Percentiles rank a stretch among this genome's conserved stretches.
These are phyloP conservation scores for Drosophila varians DNA, from an alignment of 1,140 invertebrate genomes.

Conservation along the genomic window DNA sequence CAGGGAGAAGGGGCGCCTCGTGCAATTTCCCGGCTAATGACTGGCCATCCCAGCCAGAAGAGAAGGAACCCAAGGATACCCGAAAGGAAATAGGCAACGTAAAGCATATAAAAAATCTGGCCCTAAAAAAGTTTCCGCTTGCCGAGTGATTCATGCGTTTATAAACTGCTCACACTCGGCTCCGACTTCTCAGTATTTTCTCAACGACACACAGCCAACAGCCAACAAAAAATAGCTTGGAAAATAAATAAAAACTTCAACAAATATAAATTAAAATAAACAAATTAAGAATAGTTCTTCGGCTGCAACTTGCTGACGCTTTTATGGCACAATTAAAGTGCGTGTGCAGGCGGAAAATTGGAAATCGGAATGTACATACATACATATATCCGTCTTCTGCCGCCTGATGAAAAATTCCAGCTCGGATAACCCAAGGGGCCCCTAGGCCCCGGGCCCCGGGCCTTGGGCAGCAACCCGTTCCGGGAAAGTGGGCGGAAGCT, in stretches of 20 bases:
- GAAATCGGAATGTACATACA: constrained; percentile 54
- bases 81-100: background rate
- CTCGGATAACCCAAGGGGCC: background rate
- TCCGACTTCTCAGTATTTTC: constrained; percentile 12
- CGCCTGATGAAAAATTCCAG: constrained; percentile 54
- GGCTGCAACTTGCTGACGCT: constrained; percentile 55
- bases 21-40: constrained; percentile 56
- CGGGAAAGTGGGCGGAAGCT: constrained; percentile 21
- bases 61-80: constrained; percentile 2
- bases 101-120: constrained; percentile 8
- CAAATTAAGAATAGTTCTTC: constrained; percentile 64
- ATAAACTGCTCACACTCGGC: constrained; percentile 36
- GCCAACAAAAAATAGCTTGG: constrained; percentile 14
- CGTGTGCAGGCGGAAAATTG: constrained; percentile 14
- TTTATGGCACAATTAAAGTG: constrained; percentile 76
- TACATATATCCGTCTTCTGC: constrained; percentile 58
- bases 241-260: constrained; percentile 78
- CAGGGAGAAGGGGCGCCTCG: constrained; percentile 37
- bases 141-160: constrained; percentile 77
- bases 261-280: constrained; percentile 80
- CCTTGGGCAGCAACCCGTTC: constrained; percentile 21
- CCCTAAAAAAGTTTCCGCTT: constrained; percentile 35
- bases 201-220: background rate
- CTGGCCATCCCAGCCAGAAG: constrained; percentile 48
- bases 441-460: background rate